Conservation (phyloP, 2,888 invertebrate genomes). For the Nesidiocoris tenuis region DNA sequence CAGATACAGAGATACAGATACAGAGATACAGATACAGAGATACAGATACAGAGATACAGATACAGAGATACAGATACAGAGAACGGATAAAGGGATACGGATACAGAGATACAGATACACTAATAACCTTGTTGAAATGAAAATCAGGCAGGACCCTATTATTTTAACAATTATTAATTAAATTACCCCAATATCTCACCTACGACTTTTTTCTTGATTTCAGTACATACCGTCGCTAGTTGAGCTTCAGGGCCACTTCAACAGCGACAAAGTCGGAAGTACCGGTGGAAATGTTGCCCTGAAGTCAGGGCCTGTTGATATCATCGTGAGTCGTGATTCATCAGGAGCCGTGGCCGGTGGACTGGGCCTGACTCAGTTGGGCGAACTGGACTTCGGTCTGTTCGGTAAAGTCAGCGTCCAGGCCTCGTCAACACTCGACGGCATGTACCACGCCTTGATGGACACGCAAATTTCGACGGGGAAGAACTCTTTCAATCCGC, state of each 20-base stretch:
- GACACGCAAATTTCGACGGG: constrained; percentile 3
- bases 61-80: too few species aligned
- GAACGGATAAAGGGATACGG: too few species aligned
- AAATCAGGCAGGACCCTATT: too few species aligned
- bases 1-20: too few species aligned
- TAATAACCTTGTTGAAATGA: too few species aligned
- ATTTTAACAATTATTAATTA: too few species aligned
- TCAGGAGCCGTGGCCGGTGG: not conserved
- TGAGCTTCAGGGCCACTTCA: not conserved
- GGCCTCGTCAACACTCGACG: not conserved
- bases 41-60: too few species aligned
- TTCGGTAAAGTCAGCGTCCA: constrained; percentile 7
- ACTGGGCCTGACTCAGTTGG: not conserved
- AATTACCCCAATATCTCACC: too few species aligned
- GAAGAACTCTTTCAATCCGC: not conserved
- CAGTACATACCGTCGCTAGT: not conserved
- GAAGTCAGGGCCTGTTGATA: not conserved
- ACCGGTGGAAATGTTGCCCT: not conserved
- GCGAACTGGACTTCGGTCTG: not conserved
- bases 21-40: too few species aligned
- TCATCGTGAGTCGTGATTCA: not conserved
- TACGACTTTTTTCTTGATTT: too few species aligned
- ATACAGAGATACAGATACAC: too few species aligned
- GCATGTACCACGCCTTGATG: constrained; percentile 1
- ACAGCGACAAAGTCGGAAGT: not conserved